These are phyloP conservation scores for Carcharodon carcharias DNA, from an alignment of 2,797 vertebrate genomes.

Conservation along the genomic window DNA sequence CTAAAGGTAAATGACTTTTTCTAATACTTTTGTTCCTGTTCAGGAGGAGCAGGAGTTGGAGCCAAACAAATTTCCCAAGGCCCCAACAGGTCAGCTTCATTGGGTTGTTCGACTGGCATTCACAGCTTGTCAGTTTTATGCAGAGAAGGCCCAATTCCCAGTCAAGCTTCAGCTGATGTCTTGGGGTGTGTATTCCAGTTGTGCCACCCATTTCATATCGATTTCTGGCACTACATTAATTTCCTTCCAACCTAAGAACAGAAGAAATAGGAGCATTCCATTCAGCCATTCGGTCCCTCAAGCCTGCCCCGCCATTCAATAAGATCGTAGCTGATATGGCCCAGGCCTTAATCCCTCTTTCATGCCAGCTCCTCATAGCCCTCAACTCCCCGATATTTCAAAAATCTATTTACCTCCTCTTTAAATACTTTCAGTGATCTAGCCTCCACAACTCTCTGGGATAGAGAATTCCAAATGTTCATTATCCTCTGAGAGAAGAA, in stretches of 20 bases:
- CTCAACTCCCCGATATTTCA: no score
- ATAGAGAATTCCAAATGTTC: no score
- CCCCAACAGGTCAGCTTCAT: not conserved
- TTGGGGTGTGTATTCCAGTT: not conserved
- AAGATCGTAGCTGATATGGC: no score
- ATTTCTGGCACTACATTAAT: not conserved
- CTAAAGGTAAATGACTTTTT: not conserved
- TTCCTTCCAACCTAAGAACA: not conserved
- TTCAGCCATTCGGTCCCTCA: no score
- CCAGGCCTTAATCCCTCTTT: no score
- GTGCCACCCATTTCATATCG: not conserved
- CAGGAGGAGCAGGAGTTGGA: not conserved
- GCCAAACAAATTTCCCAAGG: not conserved
- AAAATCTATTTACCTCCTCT: no score
- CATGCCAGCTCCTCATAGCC: no score
- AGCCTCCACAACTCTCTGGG: no score
- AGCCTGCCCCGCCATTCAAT: no score
- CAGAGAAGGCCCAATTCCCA: not conserved
- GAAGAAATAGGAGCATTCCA: no score
- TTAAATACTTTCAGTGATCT: no score
- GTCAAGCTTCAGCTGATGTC: not conserved
- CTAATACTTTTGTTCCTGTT: not conserved
- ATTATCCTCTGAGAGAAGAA: no score
- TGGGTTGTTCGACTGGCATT: not conserved
- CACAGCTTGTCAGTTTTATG: not conserved